Conservation (phyloP, 2,797 vertebrate species). For the Rhadinocentrus ornatus region DNA sequence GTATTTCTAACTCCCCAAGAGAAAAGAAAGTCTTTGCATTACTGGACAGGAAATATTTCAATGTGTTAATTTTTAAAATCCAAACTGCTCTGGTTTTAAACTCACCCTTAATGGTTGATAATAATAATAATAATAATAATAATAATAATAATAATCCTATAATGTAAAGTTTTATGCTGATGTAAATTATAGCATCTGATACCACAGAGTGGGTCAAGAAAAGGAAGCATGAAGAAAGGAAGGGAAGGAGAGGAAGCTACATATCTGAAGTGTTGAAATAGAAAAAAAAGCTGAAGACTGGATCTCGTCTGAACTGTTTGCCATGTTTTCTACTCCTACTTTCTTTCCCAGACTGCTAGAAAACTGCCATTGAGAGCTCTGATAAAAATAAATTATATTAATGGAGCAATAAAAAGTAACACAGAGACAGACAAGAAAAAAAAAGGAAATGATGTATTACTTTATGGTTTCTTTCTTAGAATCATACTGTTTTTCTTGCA, state of each 20-base stretch:
- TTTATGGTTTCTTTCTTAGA: neutral
- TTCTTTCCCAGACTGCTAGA: neutral
- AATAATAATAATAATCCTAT: neutral
- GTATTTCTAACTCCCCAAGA: neutral
- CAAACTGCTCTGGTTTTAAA: neutral
- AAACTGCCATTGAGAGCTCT: conserved; percentile 18
- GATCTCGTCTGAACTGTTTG: conserved; percentile 15
- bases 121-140: neutral
- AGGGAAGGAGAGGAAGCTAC: conserved; percentile 13
- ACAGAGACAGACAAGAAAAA: neutral
- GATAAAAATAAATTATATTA: conserved; percentile 6
- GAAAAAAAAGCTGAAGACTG: neutral
- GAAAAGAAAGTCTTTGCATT: neutral
- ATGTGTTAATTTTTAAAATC: neutral
- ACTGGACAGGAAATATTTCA: neutral
- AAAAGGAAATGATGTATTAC: neutral
- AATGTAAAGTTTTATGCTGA: neutral
- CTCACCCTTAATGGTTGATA: neutral
- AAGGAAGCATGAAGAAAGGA: conserved; percentile 55
- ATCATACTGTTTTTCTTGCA: neutral
- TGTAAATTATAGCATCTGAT: neutral
- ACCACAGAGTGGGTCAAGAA: conserved; percentile 1
- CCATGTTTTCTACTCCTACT: conserved; percentile 3
- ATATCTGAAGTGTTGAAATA: neutral
- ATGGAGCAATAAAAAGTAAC: conserved; percentile 6